A percentile compares a stretch with the other conserved stretches of the same genome.
Evolutionary conservation across 2,888 invertebrate genomes (phyloP).

Genomic region (Tanaodytes sp.): DNA sequence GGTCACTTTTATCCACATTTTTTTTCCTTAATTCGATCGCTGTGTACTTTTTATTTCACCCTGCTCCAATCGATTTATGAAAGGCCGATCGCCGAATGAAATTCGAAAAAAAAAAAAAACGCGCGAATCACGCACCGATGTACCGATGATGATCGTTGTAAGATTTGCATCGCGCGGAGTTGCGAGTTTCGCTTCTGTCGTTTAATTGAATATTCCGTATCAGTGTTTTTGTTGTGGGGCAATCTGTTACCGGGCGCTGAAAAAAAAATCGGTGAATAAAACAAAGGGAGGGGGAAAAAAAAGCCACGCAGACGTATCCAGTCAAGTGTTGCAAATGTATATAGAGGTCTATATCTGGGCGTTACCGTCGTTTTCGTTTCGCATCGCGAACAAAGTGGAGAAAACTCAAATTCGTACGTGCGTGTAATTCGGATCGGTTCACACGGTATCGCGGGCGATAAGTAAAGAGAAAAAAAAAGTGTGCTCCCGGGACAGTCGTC

Average conservation of each 20-base stretch:
- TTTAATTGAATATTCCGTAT: conserved; percentile 47
- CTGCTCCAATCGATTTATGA: no score
- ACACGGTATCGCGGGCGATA: conserved; percentile 40
- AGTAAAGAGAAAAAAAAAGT: conserved; percentile 28
- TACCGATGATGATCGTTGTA: no score
- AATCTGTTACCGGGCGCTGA: conserved; percentile 29
- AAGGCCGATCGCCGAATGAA: no score
- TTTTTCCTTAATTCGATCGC: no score
- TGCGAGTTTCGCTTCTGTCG: conserved; percentile 15
- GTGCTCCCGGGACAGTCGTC: conserved; percentile 31
- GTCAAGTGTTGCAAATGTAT: conserved; percentile 48
- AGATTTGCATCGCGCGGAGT: not conserved
- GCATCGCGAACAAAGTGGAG: conserved; percentile 53
- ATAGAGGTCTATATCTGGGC: conserved; percentile 30
- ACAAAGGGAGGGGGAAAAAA: no score
- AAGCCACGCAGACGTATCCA: conserved; percentile 38
- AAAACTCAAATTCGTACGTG: conserved; percentile 61
- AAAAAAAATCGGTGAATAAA: no score
- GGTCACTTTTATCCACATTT: no score
- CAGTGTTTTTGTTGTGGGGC: conserved; percentile 32
- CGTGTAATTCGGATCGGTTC: conserved; percentile 55
- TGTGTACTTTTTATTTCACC: no score
- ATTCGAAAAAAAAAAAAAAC: no score
- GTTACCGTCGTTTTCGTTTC: conserved; percentile 47
- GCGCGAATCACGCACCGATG: no score